Evolutionary conservation across 2,888 invertebrate species (phyloP).

Genomic region (Synergus japonicus): DNA sequence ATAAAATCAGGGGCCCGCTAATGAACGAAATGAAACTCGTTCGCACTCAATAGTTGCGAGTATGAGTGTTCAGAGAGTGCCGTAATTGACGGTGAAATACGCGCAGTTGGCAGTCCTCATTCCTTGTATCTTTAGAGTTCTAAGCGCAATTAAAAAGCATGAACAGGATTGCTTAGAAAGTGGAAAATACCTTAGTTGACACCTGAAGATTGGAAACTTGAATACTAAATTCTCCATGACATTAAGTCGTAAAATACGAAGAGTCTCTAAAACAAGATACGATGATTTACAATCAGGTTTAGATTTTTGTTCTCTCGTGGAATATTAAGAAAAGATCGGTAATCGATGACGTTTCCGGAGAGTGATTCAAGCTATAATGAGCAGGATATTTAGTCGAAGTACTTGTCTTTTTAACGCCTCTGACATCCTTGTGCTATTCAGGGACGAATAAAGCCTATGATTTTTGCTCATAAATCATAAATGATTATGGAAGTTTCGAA

Average conservation of each 20-base stretch:
- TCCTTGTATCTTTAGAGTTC: slow-evolving; percentile 52
- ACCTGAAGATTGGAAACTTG: not conserved
- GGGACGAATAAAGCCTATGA: slow-evolving; percentile 64
- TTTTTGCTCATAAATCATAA: slow-evolving; percentile 68
- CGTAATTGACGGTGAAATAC: slow-evolving; percentile 66
- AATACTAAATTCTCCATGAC: slow-evolving; percentile 50
- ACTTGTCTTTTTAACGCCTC: slow-evolving; percentile 60
- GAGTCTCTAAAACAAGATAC: not conserved
- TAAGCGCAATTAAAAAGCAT: slow-evolving; percentile 60
- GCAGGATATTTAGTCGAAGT: slow-evolving; percentile 61
- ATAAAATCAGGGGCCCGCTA: slow-evolving; percentile 67
- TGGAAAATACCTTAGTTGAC: slow-evolving; percentile 14
- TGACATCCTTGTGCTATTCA: slow-evolving; percentile 48
- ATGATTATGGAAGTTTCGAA: slow-evolving; percentile 67
- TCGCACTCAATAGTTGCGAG: slow-evolving; percentile 60
- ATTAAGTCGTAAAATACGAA: slow-evolving; percentile 21
- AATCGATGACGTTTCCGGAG: not conserved
- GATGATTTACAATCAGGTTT: not conserved
- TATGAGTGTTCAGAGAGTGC: slow-evolving; percentile 54
- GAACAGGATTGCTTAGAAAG: slow-evolving; percentile 45
- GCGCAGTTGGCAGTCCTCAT: slow-evolving; percentile 55
- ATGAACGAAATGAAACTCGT: slow-evolving; percentile 71
- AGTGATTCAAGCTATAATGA: slow-evolving; percentile 9
- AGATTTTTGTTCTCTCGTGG: not conserved
- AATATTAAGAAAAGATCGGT: not conserved